These are phyloP conservation scores for Alviniconcha strummeri DNA, from an alignment of 2,888 invertebrate species.

Conservation along the genomic window DNA sequence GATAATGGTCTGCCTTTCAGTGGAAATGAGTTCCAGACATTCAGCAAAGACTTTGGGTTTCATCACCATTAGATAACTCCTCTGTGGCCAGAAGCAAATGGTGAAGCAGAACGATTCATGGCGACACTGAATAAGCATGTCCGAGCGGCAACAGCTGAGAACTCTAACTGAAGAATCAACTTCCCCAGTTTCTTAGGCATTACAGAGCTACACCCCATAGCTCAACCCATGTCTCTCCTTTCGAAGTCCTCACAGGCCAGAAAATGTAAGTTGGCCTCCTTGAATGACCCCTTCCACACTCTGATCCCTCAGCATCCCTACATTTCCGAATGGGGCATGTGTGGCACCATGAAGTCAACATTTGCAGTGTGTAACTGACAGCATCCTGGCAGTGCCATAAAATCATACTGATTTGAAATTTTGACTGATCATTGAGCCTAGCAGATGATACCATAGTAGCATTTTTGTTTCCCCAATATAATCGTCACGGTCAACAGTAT, in stretches of 20 bases:
- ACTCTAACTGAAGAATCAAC: neutral
- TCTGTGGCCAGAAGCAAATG: constrained; percentile 13
- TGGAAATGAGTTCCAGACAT: neutral
- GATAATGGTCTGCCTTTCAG: neutral
- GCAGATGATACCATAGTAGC: no score
- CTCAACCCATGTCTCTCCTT: neutral
- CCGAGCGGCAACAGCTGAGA: neutral
- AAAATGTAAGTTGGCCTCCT: neutral
- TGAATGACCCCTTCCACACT: neutral
- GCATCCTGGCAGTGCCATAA: no score
- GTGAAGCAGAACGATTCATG: neutral
- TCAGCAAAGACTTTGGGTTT: neutral
- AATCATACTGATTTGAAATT: no score
- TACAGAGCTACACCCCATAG: neutral
- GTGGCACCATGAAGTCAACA: no score
- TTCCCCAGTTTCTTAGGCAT: neutral
- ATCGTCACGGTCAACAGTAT: no score
- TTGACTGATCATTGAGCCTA: no score
- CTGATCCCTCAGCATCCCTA: no score
- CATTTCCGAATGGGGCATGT: no score
- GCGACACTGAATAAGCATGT: neutral
- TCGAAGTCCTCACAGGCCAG: neutral
- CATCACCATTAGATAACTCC: constrained; percentile 9
- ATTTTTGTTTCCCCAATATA: no score
- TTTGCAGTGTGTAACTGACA: no score